Evolutionary conservation across 2,888 invertebrate species (phyloP), one percentile per base, ranked within the genome.

Genomic region (Plebejus anna): DNA sequence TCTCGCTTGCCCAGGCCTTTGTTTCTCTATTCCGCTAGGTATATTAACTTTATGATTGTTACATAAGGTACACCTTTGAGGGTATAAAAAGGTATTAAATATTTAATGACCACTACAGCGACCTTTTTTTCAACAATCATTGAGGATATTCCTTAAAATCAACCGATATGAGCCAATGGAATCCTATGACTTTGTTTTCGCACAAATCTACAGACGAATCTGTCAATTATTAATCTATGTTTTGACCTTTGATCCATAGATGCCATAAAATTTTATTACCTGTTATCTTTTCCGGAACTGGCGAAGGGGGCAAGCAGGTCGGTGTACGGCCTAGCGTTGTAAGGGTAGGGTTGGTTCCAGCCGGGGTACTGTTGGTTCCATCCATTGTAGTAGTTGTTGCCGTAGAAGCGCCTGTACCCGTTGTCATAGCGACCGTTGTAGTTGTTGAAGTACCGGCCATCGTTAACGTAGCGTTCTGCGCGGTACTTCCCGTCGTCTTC

Each of bases 401-500:
- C 82, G 70, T 84, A 82, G 80, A 85, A 86, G 70, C 83, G 81
- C 5, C 81, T 81, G 75, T 84, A 82, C 66, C 80, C 80, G 72
- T 79, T 75, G 22, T 76, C 55, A 38, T 71, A 71, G 36, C 76
- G 51, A 22, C 79, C 78, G 7, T 77, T 77, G 55, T 84, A 82
- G 76, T 71, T 85, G 80, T 82, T 81, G 80, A 90, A 90, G 70
- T 76, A 76, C 55, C 38, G 70, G 7, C 36, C 84, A 7, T 70
- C 47, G 70, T 28, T 13, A 47, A 77, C 7, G 81, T 90, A 86
- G 32, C 82, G 71, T 57, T 86, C 86, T 70, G 94, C 91, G 4
- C 87, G 90, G 83, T 95, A 95, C 75, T 89, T 88, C 0, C 95
- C 95, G 78, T 93, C 90, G 55, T 92, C 87, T 73, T 87, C 85